Evolutionary conservation across 2,797 vertebrate genomes (phyloP), one percentile per base, ranked within the genome.

Genomic region (Chrysocyon brachyurus): DNA sequence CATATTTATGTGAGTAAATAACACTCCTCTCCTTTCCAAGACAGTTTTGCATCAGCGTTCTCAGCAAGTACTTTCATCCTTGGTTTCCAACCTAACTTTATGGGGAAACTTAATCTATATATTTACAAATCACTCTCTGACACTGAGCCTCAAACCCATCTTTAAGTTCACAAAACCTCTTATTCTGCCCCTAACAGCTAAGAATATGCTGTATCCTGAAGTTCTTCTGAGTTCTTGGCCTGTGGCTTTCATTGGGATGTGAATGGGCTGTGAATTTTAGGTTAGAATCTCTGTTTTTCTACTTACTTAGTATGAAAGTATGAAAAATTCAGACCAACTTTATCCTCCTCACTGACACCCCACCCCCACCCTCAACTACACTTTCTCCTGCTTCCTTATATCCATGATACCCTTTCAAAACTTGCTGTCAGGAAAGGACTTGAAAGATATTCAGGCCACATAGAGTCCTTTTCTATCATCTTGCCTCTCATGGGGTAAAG

Each of bases 41-140:
- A 54, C 70, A 57, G 26, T 49, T 96, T 77, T 90, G 36, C 64
- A 92, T 97, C 97, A 97, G 97, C 96, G 90, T 81, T 97, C 83
- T 95, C 68, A 82, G 92, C 90, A 91, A 87, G 68, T 12, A n/a
- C 97, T 97, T 97, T 97, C 79, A 97, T 97, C 92, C 78, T 96
- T 87, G 83, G 70, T 86, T 92, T 81, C 88, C 96, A 95, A 95
- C 86, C 97, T 97, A 90, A 96, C 84, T 96, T 98, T 96, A 96
- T 70, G 59, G 93, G 21, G 63, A 91, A 89, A 87, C 78, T 95
- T 97, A 97, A 98, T 92, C 92, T 97, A 92, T 97, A 78, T 97
- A 61, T 96, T 98, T 97, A 96, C 91, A 96, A 97, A 89, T 97
- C 94, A 90, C 49, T 90, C 77, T 84, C 40, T 14, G 87, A 93